phyloP scores from a whole-genome alignment of 2,113 vertebrate species.

The Vombatus ursinus region DNA sequence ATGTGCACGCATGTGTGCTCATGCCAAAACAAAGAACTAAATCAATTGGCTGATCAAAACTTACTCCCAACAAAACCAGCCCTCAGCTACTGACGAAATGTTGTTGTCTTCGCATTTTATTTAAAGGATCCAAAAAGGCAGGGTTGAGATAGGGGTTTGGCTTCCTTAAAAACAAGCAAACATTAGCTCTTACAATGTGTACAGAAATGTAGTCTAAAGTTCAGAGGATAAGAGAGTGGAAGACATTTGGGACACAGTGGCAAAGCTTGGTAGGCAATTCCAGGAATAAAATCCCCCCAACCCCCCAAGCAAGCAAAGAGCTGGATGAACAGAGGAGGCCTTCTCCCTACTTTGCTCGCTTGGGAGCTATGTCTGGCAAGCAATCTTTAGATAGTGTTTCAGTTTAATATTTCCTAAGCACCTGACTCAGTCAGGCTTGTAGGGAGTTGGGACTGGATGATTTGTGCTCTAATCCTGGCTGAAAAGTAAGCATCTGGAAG shows the following conservation, averaged over 20 bases:
- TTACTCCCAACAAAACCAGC: not conserved
- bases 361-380: not conserved
- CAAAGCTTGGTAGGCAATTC: constrained; percentile 68
- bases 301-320: constrained; percentile 27
- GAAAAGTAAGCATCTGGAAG: not conserved
- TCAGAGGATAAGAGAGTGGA: constrained; percentile 66
- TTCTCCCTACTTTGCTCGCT: not conserved
- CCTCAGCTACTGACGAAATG: constrained; percentile 48
- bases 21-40: not conserved
- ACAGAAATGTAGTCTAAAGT: constrained; percentile 70
- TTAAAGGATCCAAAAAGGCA: constrained; percentile 61
- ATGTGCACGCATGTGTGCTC: not conserved
- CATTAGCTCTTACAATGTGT: constrained; percentile 69
- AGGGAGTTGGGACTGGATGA: not conserved
- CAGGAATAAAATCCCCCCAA: constrained; percentile 55
- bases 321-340: not conserved
- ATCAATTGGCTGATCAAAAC: constrained; percentile 11
- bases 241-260: constrained; percentile 62
- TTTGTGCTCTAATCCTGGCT: constrained; percentile 12
- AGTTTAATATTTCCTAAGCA: constrained; percentile 8
- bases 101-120: constrained; percentile 56
- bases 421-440: not conserved
- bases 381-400: not conserved
- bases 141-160: constrained; percentile 22
- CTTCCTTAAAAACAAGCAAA: constrained; percentile 65